These are phyloP conservation scores for Sisor rabdophorus DNA, from an alignment of 2,113 vertebrate genomes.

Conservation along the genomic window DNA sequence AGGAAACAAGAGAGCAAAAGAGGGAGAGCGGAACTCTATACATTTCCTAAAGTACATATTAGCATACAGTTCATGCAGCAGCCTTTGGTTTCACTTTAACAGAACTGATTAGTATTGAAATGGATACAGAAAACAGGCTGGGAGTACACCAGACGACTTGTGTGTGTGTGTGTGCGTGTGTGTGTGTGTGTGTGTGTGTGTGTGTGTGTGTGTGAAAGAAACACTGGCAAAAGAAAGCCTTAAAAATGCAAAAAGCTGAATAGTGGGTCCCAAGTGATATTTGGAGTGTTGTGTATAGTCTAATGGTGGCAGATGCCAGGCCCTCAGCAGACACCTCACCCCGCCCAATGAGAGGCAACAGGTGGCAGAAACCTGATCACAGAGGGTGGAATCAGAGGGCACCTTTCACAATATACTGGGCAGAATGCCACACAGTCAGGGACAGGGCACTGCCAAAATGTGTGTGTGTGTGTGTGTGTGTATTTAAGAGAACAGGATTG, in stretches of 20 bases:
- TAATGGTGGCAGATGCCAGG: conserved; percentile 59
- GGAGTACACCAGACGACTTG: background rate
- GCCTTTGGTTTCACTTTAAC: conserved; percentile 1
- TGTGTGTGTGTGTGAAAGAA: conserved; percentile 27
- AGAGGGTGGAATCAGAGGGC: conserved; percentile 56
- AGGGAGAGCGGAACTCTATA: background rate
- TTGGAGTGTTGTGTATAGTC: conserved; percentile 16
- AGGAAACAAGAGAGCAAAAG: background rate
- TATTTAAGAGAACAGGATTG: conserved; percentile 25
- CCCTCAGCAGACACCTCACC: conserved; percentile 49
- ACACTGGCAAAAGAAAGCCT: background rate
- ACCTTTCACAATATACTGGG: conserved; percentile 60
- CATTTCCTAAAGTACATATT: background rate
- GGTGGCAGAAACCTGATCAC: conserved; percentile 75
- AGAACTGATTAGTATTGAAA: conserved; percentile 5
- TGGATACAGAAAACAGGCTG: background rate
- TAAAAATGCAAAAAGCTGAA: conserved; percentile 20
- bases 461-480: conserved; percentile 23
- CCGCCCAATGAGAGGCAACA: conserved; percentile 64
- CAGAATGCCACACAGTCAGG: conserved; percentile 44
- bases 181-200: too few species aligned
- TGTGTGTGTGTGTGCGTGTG: too few species aligned
- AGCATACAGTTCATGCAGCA: background rate
- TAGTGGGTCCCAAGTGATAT: conserved; percentile 14
- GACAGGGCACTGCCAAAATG: conserved; percentile 36